These are phyloP conservation scores for Accipiter virgatus DNA, from an alignment of 2,113 vertebrate species.

Conservation along the genomic window DNA sequence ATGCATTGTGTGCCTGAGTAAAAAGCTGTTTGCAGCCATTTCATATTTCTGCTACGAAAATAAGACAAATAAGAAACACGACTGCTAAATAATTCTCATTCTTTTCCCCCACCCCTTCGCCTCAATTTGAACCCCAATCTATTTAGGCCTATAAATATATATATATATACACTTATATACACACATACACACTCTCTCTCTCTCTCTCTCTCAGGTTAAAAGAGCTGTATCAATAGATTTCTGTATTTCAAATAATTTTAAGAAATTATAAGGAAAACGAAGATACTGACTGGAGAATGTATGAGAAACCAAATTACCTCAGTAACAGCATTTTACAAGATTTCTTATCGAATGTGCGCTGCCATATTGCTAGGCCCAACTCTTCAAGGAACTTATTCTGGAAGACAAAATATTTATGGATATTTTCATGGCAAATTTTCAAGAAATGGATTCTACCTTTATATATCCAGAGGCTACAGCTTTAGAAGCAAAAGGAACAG, in stretches of 20 bases:
- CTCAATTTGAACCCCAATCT: not conserved
- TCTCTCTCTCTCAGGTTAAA: not conserved
- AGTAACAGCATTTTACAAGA: not conserved
- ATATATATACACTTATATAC: not conserved
- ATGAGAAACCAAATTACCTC: slow-evolving; percentile 33
- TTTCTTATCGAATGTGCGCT: not conserved
- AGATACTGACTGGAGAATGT: not conserved
- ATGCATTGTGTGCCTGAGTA: slow-evolving; percentile 40
- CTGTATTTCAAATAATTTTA: not conserved
- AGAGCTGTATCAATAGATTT: not conserved
- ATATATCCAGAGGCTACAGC: not conserved
- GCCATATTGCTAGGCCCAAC: slow-evolving; percentile 64
- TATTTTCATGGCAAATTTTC: slow-evolving; percentile 7
- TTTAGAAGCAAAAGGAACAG: not conserved
- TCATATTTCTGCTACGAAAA: not conserved
- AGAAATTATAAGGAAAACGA: not conserved
- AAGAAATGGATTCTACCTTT: not conserved
- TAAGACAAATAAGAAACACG: slow-evolving; percentile 29
- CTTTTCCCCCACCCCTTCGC: not conserved
- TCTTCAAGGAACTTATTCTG: slow-evolving; percentile 26
- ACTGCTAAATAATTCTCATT: not conserved
- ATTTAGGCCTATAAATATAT: not conserved
- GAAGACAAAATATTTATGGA: slow-evolving; percentile 66
- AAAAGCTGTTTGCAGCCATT: slow-evolving; percentile 33
- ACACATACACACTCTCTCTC: not conserved